Base-by-base conservation (phyloP, 2,888 invertebrate genomes). In the Maniola hyperantus region DNA sequence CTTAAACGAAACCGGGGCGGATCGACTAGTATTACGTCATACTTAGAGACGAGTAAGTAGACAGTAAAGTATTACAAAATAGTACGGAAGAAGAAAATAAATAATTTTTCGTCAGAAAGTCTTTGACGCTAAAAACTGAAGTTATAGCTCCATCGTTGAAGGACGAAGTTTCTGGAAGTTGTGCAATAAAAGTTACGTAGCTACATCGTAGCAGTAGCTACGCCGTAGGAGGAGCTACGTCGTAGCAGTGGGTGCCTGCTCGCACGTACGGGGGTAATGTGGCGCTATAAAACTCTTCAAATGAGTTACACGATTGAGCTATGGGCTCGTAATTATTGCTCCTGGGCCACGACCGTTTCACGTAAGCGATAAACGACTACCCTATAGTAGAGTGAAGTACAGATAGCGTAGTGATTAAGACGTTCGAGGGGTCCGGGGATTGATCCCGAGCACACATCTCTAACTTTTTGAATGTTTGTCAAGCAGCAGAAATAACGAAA, bases 281-380 rank as follows among this genome's bases (percentile, higher is more conserved):
- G 34, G n/a, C 54, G 54, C 54, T 34, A 54, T 54, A 54, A 54
- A 54, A 54, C 54, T 54, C 54, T 34, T 18, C 54, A 15, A 36
- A 55, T 55, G 54, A 55, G 36, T 55, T 55, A 55, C 54, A 39
- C 54, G 54, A 36, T 55, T 55, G 54, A 36, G 54, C 54, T 15
- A 55, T 55, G 36, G 54, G 10, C 54, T 4, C 54, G 18, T 10
- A 2, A 39, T 55, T 55, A 55, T 18, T 1, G n/a, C n/a, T n/a
- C 33, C 26, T 26, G 39, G 39, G 39, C 10, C 39, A 39, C 11
- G 39, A 39, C 11, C 39, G 39, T 11, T 11, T 10, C 39, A 39
- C 11, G 10, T 11, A 39, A 39, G 39, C 39, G 39, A 39, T 39
- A 1, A 39, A 39, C 39, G 39, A 39, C 10, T 39, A 5, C 39